Evolutionary conservation across 1,140 invertebrate species (phyloP).

Genomic region (Drosophila subpulchrella): DNA sequence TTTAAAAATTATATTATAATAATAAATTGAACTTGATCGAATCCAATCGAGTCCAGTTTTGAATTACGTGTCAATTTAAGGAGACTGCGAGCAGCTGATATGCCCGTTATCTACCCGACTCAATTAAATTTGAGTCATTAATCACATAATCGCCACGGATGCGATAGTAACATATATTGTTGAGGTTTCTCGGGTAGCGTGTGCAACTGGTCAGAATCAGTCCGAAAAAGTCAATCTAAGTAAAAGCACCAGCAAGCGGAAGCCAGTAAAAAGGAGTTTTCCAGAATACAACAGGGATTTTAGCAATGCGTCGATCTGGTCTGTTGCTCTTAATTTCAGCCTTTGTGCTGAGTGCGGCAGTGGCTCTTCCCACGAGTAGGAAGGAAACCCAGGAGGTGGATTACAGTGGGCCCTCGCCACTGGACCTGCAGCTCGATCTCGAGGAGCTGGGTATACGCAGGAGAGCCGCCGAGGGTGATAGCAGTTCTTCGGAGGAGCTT

Average conservation of each 20-base stretch:
- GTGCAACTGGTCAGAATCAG: background rate
- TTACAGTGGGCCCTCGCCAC: background rate
- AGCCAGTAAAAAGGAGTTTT: background rate
- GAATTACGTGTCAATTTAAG: background rate
- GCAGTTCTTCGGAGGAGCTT: conserved; percentile 3
- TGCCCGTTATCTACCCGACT: conserved; percentile 13
- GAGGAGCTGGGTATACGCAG: background rate
- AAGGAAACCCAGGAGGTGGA: background rate
- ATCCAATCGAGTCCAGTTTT: background rate
- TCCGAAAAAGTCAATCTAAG: background rate
- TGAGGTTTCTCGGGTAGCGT: conserved; percentile 16
- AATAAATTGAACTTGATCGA: background rate
- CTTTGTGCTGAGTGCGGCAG: conserved; percentile 10
- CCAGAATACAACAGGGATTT: background rate
- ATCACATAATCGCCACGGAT: conserved; percentile 18
- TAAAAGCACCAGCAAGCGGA: background rate
- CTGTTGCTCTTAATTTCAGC: conserved; percentile 10
- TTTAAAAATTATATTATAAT: too few relatives aligned
- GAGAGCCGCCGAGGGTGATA: too few relatives aligned
- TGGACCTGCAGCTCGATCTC: background rate
- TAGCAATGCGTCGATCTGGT: conserved; percentile 9
- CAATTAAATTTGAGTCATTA: conserved; percentile 29
- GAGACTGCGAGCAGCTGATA: background rate
- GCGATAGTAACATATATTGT: conserved; percentile 17
- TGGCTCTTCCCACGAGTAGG: background rate